Base-by-base conservation (phyloP, 2,797 vertebrate genomes). In the Epinephelus malabaricus region DNA sequence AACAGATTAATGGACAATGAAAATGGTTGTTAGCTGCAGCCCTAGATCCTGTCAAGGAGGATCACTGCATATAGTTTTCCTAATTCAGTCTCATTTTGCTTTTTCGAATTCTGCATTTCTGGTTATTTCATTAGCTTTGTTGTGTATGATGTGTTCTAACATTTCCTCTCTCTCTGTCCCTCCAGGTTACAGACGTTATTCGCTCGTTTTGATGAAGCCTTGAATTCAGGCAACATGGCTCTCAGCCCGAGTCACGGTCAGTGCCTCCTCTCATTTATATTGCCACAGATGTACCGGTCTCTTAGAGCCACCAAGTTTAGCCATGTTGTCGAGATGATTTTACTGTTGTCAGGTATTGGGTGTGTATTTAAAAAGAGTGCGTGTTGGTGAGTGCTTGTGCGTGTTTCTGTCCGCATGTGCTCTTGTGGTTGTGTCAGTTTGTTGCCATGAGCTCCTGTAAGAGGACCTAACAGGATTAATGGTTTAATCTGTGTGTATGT, bases 141-240 rank as follows among this genome's bases (percentile, higher is more conserved):
- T 47, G 1, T 64, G n/a, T 9, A 15, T 61, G 34, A 51, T 74
- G 61, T 50, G 34, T 27, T 63, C 68, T 91, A 73, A 90, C 72
- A 21, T 77, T 46, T 21, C 15, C 73, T 45, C 66, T 79, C 43
- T 66, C 10, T 82, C 43, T 77, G 18, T 92, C 43, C 90, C 92
- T 84, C 55, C 90, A 99, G 98, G 92, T 97, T 99, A 92, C 97
- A 99, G 94, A 94, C 95, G 45, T 96, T 99, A 92, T 96, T 98
- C 84, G 70, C 95, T 83, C 98, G 97, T 94, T 99, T 99, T 96
- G 98, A 99, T 97, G 98, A 99, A 95, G 95, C 97, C 74, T 94
- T 96, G 93, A 97, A 96, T 93, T 97, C 97, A 59, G 97, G 97
- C 76, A 96, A 95, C 92, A 98, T 98, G 97, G 97, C 97, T 94